These are phyloP conservation scores for Megaleporinus macrocephalus DNA, from an alignment of 2,113 vertebrate species.

Conservation along the genomic window DNA sequence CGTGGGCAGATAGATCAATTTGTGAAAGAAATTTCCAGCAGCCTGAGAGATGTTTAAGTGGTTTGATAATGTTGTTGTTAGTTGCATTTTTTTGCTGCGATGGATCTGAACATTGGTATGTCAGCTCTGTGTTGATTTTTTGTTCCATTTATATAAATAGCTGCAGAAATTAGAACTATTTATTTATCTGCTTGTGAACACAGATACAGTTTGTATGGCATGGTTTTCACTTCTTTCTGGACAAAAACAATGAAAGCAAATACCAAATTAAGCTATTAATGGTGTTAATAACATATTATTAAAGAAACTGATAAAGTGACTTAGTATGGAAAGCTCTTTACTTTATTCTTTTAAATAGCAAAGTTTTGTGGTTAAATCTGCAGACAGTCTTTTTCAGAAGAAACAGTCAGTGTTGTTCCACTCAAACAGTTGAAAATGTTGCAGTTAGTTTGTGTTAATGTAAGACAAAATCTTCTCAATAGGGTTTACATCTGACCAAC, in stretches of 20 bases:
- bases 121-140: background rate
- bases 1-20: constrained; percentile 18
- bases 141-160: background rate
- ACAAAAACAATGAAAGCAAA: too few relatives aligned
- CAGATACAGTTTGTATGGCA: background rate
- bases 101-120: constrained; percentile 30
- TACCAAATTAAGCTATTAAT: too few relatives aligned
- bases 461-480: too few relatives aligned
- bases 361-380: too few relatives aligned
- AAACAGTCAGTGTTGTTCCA: background rate
- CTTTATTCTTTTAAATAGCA: too few relatives aligned
- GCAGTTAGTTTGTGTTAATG: too few relatives aligned
- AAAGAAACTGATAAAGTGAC: too few relatives aligned
- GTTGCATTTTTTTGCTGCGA: background rate
- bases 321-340: too few relatives aligned
- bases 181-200: background rate
- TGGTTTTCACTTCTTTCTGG: background rate
- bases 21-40: constrained; percentile 3
- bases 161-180: background rate
- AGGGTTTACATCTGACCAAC: too few relatives aligned
- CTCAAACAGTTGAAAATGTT: too few relatives aligned
- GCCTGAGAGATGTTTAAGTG: constrained; percentile 3
- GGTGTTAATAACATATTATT: too few relatives aligned
- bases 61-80: constrained; percentile 2
- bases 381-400: too few relatives aligned